Evolutionary conservation across 2,797 vertebrate species (phyloP), one percentile per base, ranked within the genome.

Genomic region (Poeciliopsis paucimaculata): DNA sequence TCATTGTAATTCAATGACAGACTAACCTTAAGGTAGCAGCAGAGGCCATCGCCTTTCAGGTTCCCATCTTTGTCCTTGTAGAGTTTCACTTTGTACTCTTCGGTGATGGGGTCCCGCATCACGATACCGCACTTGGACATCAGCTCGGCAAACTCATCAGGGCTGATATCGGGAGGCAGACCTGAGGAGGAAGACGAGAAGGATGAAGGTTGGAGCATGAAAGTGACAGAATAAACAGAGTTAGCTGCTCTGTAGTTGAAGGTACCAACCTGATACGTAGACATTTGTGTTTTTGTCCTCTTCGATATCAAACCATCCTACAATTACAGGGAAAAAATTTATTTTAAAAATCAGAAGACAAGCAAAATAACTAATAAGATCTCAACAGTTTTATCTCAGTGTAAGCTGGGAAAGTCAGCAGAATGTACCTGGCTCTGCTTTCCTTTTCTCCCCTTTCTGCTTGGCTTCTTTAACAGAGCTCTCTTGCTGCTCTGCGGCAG

Each of bases 61-160:
- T 98, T 99, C 75, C 98, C 98, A 51, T 98, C 95, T 85, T 93
- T 95, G 92, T 99, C 98, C 93, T 97, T 99, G 91, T 98, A 99
- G 31, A 99, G 96, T 90, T 98, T 99, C 77, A 99, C 95, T 90
- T 99, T 99, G 90, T 96, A 98, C 78, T 98, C 97, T 80, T 98
- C 97, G 0, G 96, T 97, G 66, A 97, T 93, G 83, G 97, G 98
- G 92, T 99, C 98, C 82, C 96, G 92, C 98, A 99, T 98, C 77
- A 99, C 96, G 77, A 99, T 99, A 46, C 98, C 98, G 76, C 97
- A 98, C 89, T 97, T 99, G 13, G 98, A 97, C 98, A 99, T 99
- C 28, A 98, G 68, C 79, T 97, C 95, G 2, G 88, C 89, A 96
- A 99, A 99, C 91, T 99, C 98, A 15, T 98, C 98, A 11, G 94